phyloP scores from a whole-genome alignment of 2,113 vertebrate species.

The Corythornis madagascariensis region DNA sequence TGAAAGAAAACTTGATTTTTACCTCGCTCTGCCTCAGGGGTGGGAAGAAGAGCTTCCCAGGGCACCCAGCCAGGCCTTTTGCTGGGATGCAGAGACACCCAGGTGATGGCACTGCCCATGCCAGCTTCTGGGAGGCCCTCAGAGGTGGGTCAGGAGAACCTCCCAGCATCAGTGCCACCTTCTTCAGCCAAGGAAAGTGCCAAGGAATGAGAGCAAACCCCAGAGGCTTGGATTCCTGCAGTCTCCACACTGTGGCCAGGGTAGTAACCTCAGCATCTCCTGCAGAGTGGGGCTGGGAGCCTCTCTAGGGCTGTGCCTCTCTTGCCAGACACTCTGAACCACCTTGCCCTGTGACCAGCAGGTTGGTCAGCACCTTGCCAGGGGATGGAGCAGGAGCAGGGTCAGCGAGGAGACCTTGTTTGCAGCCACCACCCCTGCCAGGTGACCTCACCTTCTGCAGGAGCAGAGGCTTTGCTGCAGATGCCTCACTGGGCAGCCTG shows the following conservation, averaged over 20 bases:
- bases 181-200: not conserved
- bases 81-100: not conserved
- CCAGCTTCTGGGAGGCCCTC: not conserved
- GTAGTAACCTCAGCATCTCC: not conserved
- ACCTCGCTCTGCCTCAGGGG: not conserved
- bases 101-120: not conserved
- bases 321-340: not conserved
- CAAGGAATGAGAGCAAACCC: not conserved
- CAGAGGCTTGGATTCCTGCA: not conserved
- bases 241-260: fast-evolving
- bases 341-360: fast-evolving
- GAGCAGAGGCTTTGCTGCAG: no score
- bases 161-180: not conserved
- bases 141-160: not conserved
- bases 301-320: not conserved
- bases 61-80: not conserved
- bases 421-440: no score
- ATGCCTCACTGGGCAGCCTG: not conserved
- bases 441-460: not conserved
- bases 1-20: not conserved
- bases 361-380: not conserved
- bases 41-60: not conserved
- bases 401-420: fast-evolving
- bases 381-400: not conserved
- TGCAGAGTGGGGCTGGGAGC: not conserved